These are phyloP conservation scores for Pangasianodon gigas DNA, from an alignment of 2,113 vertebrate species.

Conservation along the genomic window DNA sequence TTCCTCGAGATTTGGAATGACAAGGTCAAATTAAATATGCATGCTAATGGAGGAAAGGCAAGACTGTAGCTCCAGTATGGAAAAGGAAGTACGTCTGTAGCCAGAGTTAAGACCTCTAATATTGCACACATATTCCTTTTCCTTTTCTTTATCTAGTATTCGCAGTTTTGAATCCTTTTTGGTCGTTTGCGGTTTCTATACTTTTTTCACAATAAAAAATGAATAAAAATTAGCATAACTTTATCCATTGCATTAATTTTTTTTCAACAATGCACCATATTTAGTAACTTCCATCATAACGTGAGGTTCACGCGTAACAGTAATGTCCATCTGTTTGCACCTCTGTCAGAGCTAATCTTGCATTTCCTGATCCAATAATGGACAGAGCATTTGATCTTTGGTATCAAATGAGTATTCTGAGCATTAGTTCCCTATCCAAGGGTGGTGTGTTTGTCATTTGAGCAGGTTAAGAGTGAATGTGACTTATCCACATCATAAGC, in stretches of 20 bases:
- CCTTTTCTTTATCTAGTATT: not conserved
- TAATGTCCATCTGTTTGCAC: not conserved
- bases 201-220: not conserved
- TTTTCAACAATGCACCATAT: not conserved
- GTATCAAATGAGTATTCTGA: not conserved
- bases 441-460: not conserved
- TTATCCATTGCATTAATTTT: not conserved
- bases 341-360: not conserved
- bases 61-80: not conserved
- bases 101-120: not conserved
- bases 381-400: not conserved
- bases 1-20: constrained; percentile 49
- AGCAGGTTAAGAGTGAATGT: too few species aligned
- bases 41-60: constrained; percentile 61
- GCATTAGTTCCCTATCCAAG: not conserved
- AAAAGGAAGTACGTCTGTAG: constrained; percentile 3
- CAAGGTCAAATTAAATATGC: constrained; percentile 67
- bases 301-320: not conserved
- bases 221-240: not conserved
- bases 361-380: not conserved
- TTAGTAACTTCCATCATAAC: not conserved
- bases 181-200: not conserved
- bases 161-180: not conserved
- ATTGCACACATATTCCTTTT: not conserved
- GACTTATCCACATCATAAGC: too few species aligned